Base-by-base conservation (phyloP, 2,797 vertebrate genomes). In the Trachops cirrhosus region DNA sequence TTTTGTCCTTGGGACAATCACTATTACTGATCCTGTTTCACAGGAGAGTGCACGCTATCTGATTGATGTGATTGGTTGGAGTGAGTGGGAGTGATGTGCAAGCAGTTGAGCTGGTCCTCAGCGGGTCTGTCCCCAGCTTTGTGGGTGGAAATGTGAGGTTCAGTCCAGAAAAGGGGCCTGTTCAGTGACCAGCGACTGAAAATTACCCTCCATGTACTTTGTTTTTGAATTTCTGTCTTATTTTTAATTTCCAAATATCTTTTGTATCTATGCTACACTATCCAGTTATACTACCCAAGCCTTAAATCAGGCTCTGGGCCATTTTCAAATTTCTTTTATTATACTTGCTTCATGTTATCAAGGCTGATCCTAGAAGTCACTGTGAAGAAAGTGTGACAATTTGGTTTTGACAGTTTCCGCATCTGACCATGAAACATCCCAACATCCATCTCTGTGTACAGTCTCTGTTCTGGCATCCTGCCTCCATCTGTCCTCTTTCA, bases 211-310 rank as follows among this genome's bases (percentile, higher is more conserved):
- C 34, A 39, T 52, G 9, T 29, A 37, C 29, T 26, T 10, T 37
- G 32, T 37, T 44, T 94, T 85, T 37, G 26, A 97, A 37, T 67
- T 15, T 6, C 4, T 80, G 5, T 83, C 34, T 1, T 79, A 70
- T 86, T 94, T 80, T 85, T n/a, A 86, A 86, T 73, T 96, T 95
- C 34, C n/a, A 86, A 48, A 44, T 18, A n/a, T 70, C 54, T 85
- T 70, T 74, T 68, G 48, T 68, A 54, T 62, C 37, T 80, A 26
- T 80, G 39, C 9, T 50, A 37, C 80, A 79, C 29, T 48, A 75
- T 59, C 39, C 19, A 50, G 7, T 50, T 29, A 18, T 80, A 75
- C 24, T 48, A 44, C 54, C 48, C 18, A 67, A 77, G 59, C 16
- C 64, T 94, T 86, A 46, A 87, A 68, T 80, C 44, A 94, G 68